Evolutionary conservation across 64 coral and sea anemone species (phyloP).

Genomic region (Porites australiensis): DNA sequence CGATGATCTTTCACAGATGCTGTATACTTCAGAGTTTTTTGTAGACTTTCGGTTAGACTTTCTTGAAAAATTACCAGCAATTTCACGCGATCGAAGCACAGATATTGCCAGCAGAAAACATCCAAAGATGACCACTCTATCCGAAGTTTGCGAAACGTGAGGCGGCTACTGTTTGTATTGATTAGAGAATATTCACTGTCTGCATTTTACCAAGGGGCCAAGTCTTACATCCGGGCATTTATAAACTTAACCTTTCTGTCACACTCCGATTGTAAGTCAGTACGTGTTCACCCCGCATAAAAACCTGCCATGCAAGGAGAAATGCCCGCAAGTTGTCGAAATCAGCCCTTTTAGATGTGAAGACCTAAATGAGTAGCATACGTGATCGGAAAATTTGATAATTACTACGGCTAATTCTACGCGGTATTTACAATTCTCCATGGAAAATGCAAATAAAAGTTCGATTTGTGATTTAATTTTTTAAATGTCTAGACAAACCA

Average conservation of each 20-base stretch:
- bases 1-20: background rate
- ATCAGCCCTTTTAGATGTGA: background rate
- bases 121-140: background rate
- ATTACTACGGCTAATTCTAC: background rate
- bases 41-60: background rate
- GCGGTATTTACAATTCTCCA: background rate
- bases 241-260: background rate
- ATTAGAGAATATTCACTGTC: background rate
- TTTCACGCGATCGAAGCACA: background rate
- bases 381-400: background rate
- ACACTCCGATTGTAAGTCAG: background rate
- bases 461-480: constrained; percentile 37
- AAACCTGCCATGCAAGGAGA: background rate
- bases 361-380: background rate
- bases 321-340: background rate
- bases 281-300: too few species aligned
- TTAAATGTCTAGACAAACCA: constrained; percentile 30
- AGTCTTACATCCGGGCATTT: constrained; percentile 15
- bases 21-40: background rate
- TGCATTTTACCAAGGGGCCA: background rate
- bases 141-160: constrained; percentile 13
- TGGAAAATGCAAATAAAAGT: background rate
- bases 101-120: background rate
- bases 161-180: constrained; percentile 7
- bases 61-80: background rate